Evolutionary conservation across 1,140 invertebrate species (phyloP).

Genomic region (Macrostomum lignano): DNA sequence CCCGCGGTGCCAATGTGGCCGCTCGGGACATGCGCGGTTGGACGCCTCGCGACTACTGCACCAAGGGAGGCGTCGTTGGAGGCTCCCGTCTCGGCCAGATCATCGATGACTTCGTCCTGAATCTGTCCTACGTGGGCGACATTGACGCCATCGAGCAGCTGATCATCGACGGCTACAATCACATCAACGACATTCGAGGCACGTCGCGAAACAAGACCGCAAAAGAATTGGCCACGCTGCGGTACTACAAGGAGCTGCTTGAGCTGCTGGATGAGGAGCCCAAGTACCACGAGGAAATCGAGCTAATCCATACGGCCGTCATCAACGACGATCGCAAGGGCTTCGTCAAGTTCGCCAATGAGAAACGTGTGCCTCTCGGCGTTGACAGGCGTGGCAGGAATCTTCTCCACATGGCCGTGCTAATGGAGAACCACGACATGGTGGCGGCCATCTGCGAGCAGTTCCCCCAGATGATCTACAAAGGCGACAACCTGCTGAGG

Average conservation of each 20-base stretch:
- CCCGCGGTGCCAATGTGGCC: constrained; percentile 9
- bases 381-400: constrained; percentile 6
- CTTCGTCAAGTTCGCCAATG: too few relatives aligned
- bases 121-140: constrained; percentile 9
- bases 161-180: constrained; percentile 10
- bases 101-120: constrained; percentile 9
- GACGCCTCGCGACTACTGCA: constrained; percentile 10
- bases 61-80: too few relatives aligned
- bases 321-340: constrained; percentile 2
- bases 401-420: constrained; percentile 6
- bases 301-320: background rate
- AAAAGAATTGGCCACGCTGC: constrained; percentile 7
- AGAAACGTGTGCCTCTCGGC: constrained; percentile 4
- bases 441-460: constrained; percentile 5
- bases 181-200: constrained; percentile 10
- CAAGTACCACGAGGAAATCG: constrained; percentile 3
- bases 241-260: constrained; percentile 8
- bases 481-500: constrained; percentile 6
- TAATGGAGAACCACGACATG: constrained; percentile 5
- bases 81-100: constrained; percentile 6
- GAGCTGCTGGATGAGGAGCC: constrained; percentile 7
- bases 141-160: constrained; percentile 9
- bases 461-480: constrained; percentile 8
- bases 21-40: constrained; percentile 10
- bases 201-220: constrained; percentile 7